phyloP scores from a whole-genome alignment of 30 jellyfish, hydroid and myxozoan genomes.

The Euphysa ruthae region DNA sequence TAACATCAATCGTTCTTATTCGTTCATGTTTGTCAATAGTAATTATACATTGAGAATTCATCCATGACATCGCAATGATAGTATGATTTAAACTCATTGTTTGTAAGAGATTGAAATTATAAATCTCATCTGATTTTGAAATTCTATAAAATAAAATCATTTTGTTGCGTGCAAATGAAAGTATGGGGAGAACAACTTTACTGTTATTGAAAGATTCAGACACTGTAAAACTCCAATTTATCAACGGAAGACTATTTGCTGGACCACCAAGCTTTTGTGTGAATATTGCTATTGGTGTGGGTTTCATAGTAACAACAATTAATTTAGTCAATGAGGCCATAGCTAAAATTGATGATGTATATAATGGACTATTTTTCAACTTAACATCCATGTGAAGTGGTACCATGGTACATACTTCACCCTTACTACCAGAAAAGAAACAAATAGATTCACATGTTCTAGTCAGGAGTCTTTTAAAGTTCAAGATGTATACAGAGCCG shows the following conservation, averaged over 20 bases:
- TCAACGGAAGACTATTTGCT: conserved; percentile 60
- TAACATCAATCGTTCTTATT: conserved; percentile 72
- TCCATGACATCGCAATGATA: conserved; percentile 73
- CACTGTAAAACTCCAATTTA: conserved; percentile 90
- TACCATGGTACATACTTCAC: conserved; percentile 95
- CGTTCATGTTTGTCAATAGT: conserved; percentile 77
- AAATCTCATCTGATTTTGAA: conserved; percentile 51
- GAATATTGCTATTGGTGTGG: conserved; percentile 80
- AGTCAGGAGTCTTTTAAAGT: conserved; percentile 68
- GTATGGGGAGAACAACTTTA: conserved; percentile 72
- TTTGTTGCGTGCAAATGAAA: conserved; percentile 87
- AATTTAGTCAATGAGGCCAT: conserved; percentile 95
- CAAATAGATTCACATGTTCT: conserved; percentile 93
- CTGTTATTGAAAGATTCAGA: conserved; percentile 44
- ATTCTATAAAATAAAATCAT: conserved; percentile 53
- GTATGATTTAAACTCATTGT: conserved; percentile 48
- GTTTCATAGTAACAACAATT: conserved; percentile 74
- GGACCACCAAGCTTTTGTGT: conserved; percentile 70
- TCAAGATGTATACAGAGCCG: conserved; percentile 95
- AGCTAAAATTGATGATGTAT: conserved; percentile 75
- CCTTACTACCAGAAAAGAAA: conserved; percentile 97
- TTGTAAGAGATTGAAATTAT: conserved; percentile 45
- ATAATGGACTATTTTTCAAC: conserved; percentile 71
- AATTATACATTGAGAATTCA: conserved; percentile 75
- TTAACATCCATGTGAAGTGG: conserved; percentile 84